Evolutionary conservation across 2,113 vertebrate species (phyloP).

Genomic region (Cyprinodon tularosa): DNA sequence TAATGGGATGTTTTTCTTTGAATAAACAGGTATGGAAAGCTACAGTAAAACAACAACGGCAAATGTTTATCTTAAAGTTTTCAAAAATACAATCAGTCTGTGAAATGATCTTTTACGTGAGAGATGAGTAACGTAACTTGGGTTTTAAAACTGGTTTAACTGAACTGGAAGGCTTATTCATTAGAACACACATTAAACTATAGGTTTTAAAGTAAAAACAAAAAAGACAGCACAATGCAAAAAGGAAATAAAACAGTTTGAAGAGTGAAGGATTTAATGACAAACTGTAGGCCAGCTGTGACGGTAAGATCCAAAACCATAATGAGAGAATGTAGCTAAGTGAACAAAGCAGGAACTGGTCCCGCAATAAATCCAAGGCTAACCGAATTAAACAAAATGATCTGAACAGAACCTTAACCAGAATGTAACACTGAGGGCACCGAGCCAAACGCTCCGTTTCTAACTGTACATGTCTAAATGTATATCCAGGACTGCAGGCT

Average conservation of each 20-base stretch:
- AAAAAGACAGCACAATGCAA: too few relatives aligned
- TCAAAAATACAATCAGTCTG: too few relatives aligned
- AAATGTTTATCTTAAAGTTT: too few relatives aligned
- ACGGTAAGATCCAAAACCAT: background rate
- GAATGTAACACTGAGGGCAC: background rate
- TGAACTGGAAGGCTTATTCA: too few relatives aligned
- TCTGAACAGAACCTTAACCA: background rate
- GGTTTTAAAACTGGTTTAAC: too few relatives aligned
- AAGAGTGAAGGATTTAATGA: background rate
- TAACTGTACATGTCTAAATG: background rate
- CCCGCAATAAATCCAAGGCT: background rate
- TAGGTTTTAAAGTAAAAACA: background rate
- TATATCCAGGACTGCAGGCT: background rate
- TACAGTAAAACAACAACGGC: too few relatives aligned
- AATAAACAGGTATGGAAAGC: too few relatives aligned
- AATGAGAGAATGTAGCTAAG: background rate
- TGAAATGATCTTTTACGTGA: too few relatives aligned
- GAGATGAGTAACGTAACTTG: too few relatives aligned
- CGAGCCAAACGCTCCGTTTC: background rate
- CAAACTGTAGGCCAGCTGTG: too few relatives aligned
- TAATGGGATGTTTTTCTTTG: too few relatives aligned
- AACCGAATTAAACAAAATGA: background rate
- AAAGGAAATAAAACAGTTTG: background rate
- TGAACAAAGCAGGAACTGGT: background rate
- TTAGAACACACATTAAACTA: background rate